Percentiles rank a stretch among this genome's conserved stretches.
Evolutionary conservation across 2,797 vertebrate genomes (phyloP).

Genomic region (Pantherophis vulpinus): DNA sequence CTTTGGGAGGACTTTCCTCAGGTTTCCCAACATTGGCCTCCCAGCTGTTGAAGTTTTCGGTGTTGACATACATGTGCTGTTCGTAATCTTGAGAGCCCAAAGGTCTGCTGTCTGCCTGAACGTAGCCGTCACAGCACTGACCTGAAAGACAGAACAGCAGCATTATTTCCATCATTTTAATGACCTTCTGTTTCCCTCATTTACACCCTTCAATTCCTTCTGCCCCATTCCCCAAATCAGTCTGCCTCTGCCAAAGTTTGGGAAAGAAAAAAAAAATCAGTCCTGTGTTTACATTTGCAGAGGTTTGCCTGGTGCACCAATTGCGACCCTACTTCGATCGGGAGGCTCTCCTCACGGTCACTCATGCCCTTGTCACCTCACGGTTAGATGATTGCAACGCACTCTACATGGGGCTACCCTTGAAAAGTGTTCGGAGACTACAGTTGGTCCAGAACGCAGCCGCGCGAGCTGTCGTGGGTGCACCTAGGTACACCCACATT

Average conservation of each 20-base stretch:
- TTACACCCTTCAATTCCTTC: neutral
- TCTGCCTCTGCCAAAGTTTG: neutral
- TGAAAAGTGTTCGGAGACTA: too few species aligned
- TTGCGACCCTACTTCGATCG: too few species aligned
- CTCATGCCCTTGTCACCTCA: too few species aligned
- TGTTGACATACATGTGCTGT: conserved; percentile 96
- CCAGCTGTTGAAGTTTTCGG: conserved; percentile 80
- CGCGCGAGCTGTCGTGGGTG: too few species aligned
- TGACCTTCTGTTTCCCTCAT: neutral
- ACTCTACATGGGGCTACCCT: too few species aligned
- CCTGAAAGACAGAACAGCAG: conserved; percentile 43
- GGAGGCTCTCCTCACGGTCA: too few species aligned
- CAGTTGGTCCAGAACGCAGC: too few species aligned
- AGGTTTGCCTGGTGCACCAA: too few species aligned
- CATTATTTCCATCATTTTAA: rapidly evolving
- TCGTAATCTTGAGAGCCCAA: conserved; percentile 82
- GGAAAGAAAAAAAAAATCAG: neutral
- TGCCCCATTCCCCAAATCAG: neutral
- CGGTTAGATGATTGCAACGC: too few species aligned
- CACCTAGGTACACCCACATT: too few species aligned
- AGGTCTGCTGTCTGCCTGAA: conserved; percentile 83
- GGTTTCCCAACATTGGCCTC: conserved; percentile 45
- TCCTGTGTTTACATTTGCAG: neutral
- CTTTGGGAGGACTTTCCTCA: conserved; percentile 88
- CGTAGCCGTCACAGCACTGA: conserved; percentile 82